Evolutionary conservation across 1,140 invertebrate genomes (phyloP).

Genomic region (Berghia stephanieae): DNA sequence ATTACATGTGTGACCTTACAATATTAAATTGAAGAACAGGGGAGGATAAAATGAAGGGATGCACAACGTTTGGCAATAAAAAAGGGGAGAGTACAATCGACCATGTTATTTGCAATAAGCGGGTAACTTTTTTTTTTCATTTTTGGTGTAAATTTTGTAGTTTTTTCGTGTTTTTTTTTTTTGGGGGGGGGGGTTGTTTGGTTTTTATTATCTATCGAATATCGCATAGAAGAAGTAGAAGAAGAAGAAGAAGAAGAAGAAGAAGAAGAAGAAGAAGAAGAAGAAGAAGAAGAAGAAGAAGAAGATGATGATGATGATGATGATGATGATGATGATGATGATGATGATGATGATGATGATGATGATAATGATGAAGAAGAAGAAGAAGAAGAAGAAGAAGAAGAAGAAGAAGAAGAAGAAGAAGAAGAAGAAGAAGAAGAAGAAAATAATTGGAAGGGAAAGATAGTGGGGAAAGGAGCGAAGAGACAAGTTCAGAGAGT

Average conservation of each 20-base stretch:
- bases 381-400: neutral
- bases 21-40: no score
- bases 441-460: neutral
- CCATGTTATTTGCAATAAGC: no score
- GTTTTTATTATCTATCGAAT: neutral
- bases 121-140: no score
- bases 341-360: conserved; percentile 9
- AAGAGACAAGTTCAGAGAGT: no score
- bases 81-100: no score
- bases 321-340: neutral
- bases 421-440: neutral
- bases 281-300: neutral
- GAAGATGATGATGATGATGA: neutral
- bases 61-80: no score
- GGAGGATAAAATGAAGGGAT: no score
- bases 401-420: neutral
- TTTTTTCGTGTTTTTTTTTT: no score
- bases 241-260: neutral
- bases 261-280: neutral
- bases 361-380: neutral
- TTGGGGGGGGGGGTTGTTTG: no score
- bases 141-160: neutral
- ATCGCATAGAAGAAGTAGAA: neutral
- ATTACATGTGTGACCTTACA: no score
- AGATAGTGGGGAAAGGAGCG: neutral